These are phyloP conservation scores for Falco columbarius DNA, from an alignment of 2,797 vertebrate genomes.

Conservation along the genomic window DNA sequence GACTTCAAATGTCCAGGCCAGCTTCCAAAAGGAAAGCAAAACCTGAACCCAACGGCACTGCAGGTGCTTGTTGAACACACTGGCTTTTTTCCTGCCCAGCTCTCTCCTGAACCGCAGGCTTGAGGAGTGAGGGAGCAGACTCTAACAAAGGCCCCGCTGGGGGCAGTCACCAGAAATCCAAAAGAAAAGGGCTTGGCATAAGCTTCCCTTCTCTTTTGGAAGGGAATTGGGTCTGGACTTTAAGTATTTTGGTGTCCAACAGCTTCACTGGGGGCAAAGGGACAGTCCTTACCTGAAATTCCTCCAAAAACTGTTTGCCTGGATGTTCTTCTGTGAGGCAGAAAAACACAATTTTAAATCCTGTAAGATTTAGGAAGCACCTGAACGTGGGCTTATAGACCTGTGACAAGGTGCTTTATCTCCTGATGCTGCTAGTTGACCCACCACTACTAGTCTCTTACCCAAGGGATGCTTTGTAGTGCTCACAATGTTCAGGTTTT, in stretches of 20 bases:
- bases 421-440: background rate
- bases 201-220: background rate
- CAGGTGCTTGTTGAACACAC: background rate
- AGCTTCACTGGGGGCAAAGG: background rate
- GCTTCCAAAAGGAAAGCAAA: background rate
- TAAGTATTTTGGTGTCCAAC: background rate
- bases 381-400: background rate
- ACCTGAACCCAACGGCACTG: background rate
- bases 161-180: background rate
- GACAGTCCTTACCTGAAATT: background rate
- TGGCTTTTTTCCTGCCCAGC: fast-evolving
- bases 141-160: fast-evolving
- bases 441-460: background rate
- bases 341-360: background rate
- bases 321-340: background rate
- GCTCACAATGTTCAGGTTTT: background rate
- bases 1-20: fast-evolving
- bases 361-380: background rate
- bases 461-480: background rate
- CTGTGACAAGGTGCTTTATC: background rate
- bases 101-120: background rate
- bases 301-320: background rate
- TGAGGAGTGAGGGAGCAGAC: fast-evolving
- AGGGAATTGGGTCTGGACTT: background rate
- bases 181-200: background rate